Conservation (phyloP, 2,113 vertebrate genomes). For the Scatophagus argus region DNA sequence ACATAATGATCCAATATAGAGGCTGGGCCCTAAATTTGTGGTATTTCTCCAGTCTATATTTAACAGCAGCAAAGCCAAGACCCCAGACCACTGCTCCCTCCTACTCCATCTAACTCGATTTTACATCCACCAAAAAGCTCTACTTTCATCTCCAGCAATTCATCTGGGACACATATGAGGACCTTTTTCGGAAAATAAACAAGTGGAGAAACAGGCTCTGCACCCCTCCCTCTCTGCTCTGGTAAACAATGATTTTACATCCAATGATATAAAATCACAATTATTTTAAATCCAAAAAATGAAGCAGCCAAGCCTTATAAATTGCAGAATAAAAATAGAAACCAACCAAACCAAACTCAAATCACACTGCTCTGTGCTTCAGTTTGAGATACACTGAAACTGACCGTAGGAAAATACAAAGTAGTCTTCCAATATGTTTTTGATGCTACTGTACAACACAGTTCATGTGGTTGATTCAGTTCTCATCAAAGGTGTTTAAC, state of each 20-base stretch:
- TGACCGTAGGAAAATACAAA: neutral
- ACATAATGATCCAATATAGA: constrained; percentile 69
- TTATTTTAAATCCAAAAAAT: constrained; percentile 35
- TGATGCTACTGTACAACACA: neutral
- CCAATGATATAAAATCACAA: constrained; percentile 54
- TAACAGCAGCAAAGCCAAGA: constrained; percentile 77
- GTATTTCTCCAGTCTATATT: constrained; percentile 79
- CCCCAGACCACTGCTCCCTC: constrained; percentile 76
- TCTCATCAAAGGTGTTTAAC: neutral
- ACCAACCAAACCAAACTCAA: constrained; percentile 23
- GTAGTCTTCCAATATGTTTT: neutral
- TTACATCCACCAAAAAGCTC: constrained; percentile 65
- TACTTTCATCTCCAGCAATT: constrained; percentile 67
- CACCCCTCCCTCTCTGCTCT: constrained; percentile 1
- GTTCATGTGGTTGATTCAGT: neutral
- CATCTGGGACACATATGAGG: constrained; percentile 75
- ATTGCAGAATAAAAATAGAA: constrained; percentile 44
- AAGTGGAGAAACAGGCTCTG: constrained; percentile 38
- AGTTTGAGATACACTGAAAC: constrained; percentile 8
- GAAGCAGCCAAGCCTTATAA: constrained; percentile 12
- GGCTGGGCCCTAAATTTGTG: constrained; percentile 70
- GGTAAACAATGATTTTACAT: constrained; percentile 43
- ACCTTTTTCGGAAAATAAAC: constrained; percentile 69
- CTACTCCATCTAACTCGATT: constrained; percentile 68
- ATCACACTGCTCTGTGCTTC: constrained; percentile 4